phyloP scores from a whole-genome alignment of 2,797 vertebrate genomes.

The Tolypeutes matacus region DNA sequence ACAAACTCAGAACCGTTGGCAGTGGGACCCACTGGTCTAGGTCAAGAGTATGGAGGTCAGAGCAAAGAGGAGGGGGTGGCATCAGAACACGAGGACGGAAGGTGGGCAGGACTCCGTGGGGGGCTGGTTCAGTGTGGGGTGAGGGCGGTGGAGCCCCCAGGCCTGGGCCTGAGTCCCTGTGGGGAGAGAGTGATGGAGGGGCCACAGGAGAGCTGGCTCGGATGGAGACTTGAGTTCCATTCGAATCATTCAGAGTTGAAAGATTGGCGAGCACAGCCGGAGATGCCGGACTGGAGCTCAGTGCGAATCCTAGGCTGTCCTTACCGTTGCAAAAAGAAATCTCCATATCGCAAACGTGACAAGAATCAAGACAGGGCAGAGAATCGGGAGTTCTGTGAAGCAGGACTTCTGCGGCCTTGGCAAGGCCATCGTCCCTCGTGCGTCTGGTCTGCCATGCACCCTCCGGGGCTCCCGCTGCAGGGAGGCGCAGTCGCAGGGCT shows the following conservation, averaged over 20 bases:
- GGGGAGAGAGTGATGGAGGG: too few relatives aligned
- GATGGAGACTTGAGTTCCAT: neutral
- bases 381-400: neutral
- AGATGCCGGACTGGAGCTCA: too few relatives aligned
- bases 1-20: neutral
- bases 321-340: neutral
- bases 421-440: accelerated
- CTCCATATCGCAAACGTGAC: neutral
- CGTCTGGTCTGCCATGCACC: accelerated
- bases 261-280: neutral
- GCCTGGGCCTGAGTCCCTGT: neutral
- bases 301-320: neutral
- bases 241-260: neutral
- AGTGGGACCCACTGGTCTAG: neutral
- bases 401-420: neutral
- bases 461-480: accelerated
- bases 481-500: neutral
- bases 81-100: too few relatives aligned
- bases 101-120: accelerated
- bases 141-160: neutral
- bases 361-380: neutral
- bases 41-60: neutral
- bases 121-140: neutral
- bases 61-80: neutral
- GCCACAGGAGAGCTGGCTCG: neutral